These are phyloP conservation scores for Meleagris gallopavo DNA, from an alignment of 2,113 vertebrate species.

Conservation along the genomic window DNA sequence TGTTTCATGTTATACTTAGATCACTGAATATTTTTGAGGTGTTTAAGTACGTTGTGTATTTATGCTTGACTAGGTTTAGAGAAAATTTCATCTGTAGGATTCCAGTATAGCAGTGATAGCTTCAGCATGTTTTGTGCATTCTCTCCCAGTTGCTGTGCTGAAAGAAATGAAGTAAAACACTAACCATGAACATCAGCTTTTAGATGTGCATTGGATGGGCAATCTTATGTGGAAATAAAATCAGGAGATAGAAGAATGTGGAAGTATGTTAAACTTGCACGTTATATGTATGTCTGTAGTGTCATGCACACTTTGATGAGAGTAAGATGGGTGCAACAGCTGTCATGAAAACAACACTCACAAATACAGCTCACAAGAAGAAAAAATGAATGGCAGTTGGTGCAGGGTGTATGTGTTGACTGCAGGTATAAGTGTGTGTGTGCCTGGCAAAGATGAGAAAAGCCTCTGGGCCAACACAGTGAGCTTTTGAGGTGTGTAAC, in stretches of 20 bases:
- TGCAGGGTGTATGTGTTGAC: accelerated
- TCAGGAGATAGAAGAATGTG: not conserved
- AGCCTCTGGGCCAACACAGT: not conserved
- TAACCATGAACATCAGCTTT: not conserved
- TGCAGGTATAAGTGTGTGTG: accelerated
- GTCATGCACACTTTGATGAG: not conserved
- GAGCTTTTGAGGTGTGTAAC: not conserved
- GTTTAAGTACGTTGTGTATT: not conserved
- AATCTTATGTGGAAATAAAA: not conserved
- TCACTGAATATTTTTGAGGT: not conserved
- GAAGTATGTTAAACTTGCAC: not conserved
- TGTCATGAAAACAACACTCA: not conserved
- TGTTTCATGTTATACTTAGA: not conserved
- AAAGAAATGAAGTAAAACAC: not conserved
- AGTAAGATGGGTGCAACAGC: not conserved
- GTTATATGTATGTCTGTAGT: accelerated
- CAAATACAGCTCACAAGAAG: not conserved
- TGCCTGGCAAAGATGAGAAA: not conserved
- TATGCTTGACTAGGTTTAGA: not conserved
- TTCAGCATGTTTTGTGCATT: not conserved
- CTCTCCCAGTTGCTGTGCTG: not conserved
- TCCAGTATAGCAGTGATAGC: not conserved
- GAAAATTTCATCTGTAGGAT: not conserved
- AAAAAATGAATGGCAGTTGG: not conserved
- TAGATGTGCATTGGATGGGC: not conserved